Base-by-base conservation (phyloP, 2,888 invertebrate genomes). In the Cotesia congregata region DNA sequence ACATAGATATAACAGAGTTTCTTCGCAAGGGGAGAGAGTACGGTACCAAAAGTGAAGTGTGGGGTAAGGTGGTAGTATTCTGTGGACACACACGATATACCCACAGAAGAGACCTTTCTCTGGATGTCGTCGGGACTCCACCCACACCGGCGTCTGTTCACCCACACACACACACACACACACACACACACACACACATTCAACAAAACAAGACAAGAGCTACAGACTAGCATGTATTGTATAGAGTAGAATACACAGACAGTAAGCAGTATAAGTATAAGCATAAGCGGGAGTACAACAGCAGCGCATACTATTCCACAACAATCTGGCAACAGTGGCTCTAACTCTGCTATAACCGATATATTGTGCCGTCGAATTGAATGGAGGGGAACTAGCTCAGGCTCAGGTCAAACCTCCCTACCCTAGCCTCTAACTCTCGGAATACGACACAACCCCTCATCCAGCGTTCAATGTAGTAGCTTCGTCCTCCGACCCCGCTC, bases 361-460 rank as follows among this genome's bases (percentile, higher is more conserved):
- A 50, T 50, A 86, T 87, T 87, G 88, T 87, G 84, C 84, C 88
- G 86, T 85, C 86, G 86, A 87, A 88, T 88, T 86, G 88, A 88
- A 88, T 86, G 88, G 88, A 88, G 88, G 88, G 88, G 88, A 88
- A 88, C 88, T 88, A 86, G 88, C 88, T 87, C 88, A 86, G 88
- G 88, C 88, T 87, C 88, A 86, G 88, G 87, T 88, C 88, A 88
- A 88, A 87, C 86, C 85, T 86, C 87, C 87, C 87, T 86, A 81
- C 84, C 81, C 80, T 80, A 12, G 6, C 6, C 50, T 12, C 12
- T 12, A 50, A 50, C 50, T 50, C 50, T 50, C 50, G 50, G 50
- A 50, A 50, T 50, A 50, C 79, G 73, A 73, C 77, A 76, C 69
- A 41, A 68, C 38, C 75, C 80, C 65, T 77, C 74, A 65, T 20